phyloP scores from a whole-genome alignment of 2,888 invertebrate species.

The Gandaritis pyraliata region DNA sequence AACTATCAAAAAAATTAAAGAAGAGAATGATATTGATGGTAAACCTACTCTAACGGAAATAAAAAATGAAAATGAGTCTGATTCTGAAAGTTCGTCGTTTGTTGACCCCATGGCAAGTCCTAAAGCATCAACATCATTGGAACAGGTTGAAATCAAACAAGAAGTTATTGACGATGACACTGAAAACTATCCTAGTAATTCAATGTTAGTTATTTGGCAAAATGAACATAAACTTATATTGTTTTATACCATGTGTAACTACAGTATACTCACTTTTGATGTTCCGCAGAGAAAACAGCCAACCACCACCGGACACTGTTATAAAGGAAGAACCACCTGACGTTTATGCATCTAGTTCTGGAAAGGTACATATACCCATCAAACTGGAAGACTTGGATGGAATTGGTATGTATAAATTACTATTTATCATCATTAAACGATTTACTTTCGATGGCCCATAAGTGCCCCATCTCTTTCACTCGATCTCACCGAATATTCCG shows the following conservation, averaged over 20 bases:
- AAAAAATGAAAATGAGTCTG: slow-evolving; percentile 64
- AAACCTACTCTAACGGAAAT: slow-evolving; percentile 72
- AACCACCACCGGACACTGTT: slow-evolving; percentile 40
- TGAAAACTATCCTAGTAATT: slow-evolving; percentile 55
- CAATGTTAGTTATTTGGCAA: slow-evolving; percentile 57
- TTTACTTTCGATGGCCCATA: too few relatives aligned
- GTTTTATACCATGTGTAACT: background rate
- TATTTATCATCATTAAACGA: too few relatives aligned
- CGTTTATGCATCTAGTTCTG: slow-evolving; percentile 29
- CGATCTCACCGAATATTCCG: too few relatives aligned
- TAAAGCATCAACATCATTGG: slow-evolving; percentile 65
- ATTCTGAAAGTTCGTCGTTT: slow-evolving; percentile 79
- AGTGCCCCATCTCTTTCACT: too few relatives aligned
- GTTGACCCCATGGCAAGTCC: slow-evolving; percentile 76
- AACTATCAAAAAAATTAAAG: slow-evolving; percentile 63
- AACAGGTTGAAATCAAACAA: slow-evolving; percentile 68
- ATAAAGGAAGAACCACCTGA: slow-evolving; percentile 74
- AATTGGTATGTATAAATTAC: slow-evolving; percentile 64
- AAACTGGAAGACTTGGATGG: slow-evolving; percentile 80
- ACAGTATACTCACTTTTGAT: background rate
- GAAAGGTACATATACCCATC: slow-evolving; percentile 59
- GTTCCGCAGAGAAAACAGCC: slow-evolving; percentile 22
- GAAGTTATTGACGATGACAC: slow-evolving; percentile 58
- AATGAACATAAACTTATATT: background rate
- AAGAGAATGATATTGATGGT: slow-evolving; percentile 67